Percentiles rank a stretch among this genome's conserved stretches.
These are phyloP conservation scores for Syndactyla subalaris DNA, from an alignment of 2,797 vertebrate genomes.

Conservation along the genomic window DNA sequence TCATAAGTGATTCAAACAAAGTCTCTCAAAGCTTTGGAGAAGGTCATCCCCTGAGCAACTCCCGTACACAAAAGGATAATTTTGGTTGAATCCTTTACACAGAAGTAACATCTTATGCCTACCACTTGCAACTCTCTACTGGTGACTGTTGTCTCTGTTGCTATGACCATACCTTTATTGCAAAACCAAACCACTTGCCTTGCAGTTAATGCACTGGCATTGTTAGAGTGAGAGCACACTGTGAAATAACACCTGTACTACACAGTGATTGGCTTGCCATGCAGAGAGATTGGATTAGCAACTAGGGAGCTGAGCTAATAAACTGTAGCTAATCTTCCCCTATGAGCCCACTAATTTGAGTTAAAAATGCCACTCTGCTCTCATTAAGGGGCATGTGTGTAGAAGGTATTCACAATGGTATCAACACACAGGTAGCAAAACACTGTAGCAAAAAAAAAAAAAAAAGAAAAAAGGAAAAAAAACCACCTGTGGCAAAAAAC, in stretches of 20 bases:
- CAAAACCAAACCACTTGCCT: background rate
- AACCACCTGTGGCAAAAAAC: background rate
- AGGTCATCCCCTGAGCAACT: background rate
- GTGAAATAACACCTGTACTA: background rate
- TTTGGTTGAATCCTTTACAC: background rate
- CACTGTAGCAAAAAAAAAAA: background rate
- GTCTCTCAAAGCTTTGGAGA: background rate
- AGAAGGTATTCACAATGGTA: background rate
- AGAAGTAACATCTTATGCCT: background rate
- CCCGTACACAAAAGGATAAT: background rate
- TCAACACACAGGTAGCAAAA: background rate
- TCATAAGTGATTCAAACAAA: background rate
- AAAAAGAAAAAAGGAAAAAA: background rate
- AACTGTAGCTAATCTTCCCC: background rate
- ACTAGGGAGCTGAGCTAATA: background rate
- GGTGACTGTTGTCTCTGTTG: background rate
- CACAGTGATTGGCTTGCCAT: background rate
- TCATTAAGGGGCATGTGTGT: background rate
- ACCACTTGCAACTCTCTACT: background rate
- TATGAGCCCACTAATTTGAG: background rate
- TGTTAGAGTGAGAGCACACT: background rate
- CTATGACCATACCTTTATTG: background rate
- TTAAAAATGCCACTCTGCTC: background rate
- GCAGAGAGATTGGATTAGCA: background rate
- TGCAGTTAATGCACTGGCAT: background rate